These are phyloP conservation scores for Orthonyx spaldingii DNA, from an alignment of 2,113 vertebrate genomes.

Conservation along the genomic window DNA sequence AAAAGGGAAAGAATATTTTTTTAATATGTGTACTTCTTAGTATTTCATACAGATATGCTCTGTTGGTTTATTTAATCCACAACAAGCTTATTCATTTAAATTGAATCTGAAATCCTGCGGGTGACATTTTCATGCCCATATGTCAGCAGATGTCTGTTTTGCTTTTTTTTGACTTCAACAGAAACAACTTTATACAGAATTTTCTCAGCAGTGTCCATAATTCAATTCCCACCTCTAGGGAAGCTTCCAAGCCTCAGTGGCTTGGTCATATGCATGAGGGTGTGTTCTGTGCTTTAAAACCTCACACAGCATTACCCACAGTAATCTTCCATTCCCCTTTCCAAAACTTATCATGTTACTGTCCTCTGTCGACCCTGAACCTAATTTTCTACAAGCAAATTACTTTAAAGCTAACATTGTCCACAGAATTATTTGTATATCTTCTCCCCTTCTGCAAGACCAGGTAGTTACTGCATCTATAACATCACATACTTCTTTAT, in stretches of 20 bases:
- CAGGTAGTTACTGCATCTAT: not conserved
- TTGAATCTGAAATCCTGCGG: not conserved
- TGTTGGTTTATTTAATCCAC: not conserved
- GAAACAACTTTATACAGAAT: not conserved
- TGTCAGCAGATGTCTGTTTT: not conserved
- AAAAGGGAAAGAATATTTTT: not conserved
- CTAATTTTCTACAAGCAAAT: not conserved
- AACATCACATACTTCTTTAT: not conserved
- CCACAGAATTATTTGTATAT: not conserved
- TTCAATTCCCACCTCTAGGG: not conserved
- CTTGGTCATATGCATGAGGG: not conserved
- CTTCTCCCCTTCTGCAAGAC: not conserved
- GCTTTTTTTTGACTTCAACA: not conserved
- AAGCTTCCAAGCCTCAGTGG: not conserved
- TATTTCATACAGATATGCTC: not conserved
- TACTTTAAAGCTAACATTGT: not conserved
- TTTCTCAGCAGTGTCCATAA: not conserved
- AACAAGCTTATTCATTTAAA: not conserved
- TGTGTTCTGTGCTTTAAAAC: not conserved
- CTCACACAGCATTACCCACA: not conserved
- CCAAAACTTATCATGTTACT: not conserved
- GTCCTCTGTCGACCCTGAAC: not conserved
- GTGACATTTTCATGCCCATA: not conserved
- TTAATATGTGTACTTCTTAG: not conserved
- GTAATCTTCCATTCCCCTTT: not conserved